These are phyloP conservation scores for Xerus inauris DNA, from an alignment of 2,113 vertebrate genomes.

Conservation along the genomic window DNA sequence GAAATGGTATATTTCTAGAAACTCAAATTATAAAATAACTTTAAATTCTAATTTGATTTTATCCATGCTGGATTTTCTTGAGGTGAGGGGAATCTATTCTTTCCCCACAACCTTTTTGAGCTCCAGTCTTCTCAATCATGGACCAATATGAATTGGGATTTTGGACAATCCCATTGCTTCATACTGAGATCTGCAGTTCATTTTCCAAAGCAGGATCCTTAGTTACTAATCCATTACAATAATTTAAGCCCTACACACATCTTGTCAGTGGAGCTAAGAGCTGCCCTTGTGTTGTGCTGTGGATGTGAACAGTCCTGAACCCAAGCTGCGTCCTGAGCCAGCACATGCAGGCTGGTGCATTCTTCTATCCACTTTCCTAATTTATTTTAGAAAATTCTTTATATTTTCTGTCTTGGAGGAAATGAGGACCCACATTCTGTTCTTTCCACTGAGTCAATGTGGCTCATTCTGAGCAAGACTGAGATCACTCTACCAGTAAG, in stretches of 20 bases:
- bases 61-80: constrained; percentile 15
- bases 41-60: not conserved
- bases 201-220: constrained; percentile 37
- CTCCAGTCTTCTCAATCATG: not conserved
- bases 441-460: not conserved
- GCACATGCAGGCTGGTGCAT: not conserved
- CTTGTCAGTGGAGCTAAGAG: not conserved
- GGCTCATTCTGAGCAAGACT: not conserved
- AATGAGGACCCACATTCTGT: not conserved
- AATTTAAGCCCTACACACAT: not conserved
- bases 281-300: not conserved
- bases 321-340: not conserved
- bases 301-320: not conserved
- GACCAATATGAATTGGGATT: constrained; percentile 20
- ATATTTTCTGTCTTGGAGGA: not conserved
- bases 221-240: not conserved
- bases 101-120: not conserved
- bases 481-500: not conserved
- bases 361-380: not conserved
- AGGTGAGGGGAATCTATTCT: not conserved
- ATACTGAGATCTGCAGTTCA: constrained; percentile 2
- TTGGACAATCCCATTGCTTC: not conserved
- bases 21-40: not conserved
- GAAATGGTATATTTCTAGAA: not conserved
- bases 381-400: not conserved